Evolutionary conservation across 2,888 invertebrate genomes (phyloP).

Genomic region (Apamea epomidion): DNA sequence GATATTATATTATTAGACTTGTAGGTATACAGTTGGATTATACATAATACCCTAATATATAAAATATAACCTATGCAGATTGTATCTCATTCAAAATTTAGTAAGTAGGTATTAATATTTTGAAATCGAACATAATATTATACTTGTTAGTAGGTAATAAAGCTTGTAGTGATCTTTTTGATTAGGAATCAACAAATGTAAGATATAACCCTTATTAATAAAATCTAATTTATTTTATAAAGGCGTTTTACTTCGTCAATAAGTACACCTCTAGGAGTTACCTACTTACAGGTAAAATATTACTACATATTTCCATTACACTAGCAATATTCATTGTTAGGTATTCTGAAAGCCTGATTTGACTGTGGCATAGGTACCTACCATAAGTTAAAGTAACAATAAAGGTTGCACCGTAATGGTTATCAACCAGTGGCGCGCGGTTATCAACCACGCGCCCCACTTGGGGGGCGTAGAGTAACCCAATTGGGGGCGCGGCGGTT

Average conservation of each 20-base stretch:
- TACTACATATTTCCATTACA: not conserved
- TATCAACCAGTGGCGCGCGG: no score
- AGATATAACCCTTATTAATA: slow-evolving; percentile 32
- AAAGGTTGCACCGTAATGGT: no score
- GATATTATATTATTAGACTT: not conserved
- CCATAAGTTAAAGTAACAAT: no score
- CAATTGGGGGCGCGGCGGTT: no score
- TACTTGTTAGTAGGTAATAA: slow-evolving; percentile 21
- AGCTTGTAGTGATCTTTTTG: slow-evolving; percentile 31
- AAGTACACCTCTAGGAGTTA: not conserved
- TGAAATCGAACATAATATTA: slow-evolving; percentile 16
- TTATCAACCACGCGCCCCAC: no score
- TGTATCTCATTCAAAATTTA: slow-evolving; percentile 12
- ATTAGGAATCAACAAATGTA: slow-evolving; percentile 38
- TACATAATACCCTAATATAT: not conserved
- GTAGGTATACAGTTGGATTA: slow-evolving; percentile 2
- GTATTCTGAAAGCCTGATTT: no score
- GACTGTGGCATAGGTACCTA: no score
- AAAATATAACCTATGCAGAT: slow-evolving; percentile 11
- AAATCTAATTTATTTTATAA: slow-evolving; percentile 28
- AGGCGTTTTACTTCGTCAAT: not conserved
- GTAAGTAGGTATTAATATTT: slow-evolving; percentile 2
- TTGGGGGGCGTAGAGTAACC: no score
- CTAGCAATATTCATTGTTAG: no score
- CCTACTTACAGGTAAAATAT: not conserved